These are phyloP conservation scores for Patella caerulea DNA, from an alignment of 2,888 invertebrate species.

Conservation along the genomic window DNA sequence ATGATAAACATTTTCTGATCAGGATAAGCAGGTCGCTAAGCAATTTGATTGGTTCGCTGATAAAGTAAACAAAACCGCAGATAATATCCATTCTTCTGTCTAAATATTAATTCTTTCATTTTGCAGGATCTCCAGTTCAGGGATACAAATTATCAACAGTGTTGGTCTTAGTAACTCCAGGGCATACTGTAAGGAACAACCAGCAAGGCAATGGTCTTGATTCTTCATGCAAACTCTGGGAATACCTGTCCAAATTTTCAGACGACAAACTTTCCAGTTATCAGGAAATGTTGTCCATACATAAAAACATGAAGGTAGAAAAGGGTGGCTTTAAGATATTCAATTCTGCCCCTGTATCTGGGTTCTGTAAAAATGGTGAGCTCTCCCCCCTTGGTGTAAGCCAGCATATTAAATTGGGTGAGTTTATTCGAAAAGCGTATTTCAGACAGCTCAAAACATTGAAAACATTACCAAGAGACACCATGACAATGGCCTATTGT, in stretches of 20 bases:
- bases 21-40: too few relatives aligned
- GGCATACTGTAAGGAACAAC: background rate
- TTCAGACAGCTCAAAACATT: constrained; percentile 11
- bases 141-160: background rate
- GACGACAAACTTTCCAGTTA: background rate
- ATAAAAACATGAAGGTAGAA: constrained; percentile 16
- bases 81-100: background rate
- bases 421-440: constrained; percentile 21
- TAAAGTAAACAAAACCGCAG: background rate
- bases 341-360: constrained; percentile 4
- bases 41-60: too few relatives aligned
- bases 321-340: constrained; percentile 25
- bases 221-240: background rate
- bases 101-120: background rate
- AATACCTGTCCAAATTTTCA: background rate
- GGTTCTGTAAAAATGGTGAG: constrained; percentile 14
- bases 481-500: background rate
- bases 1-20: too few relatives aligned
- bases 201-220: too few relatives aligned
- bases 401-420: constrained; percentile 24
- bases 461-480: background rate
- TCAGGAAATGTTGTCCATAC: constrained; percentile 10
- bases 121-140: background rate
- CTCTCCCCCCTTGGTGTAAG: constrained; percentile 18
- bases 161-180: background rate